phyloP scores from a whole-genome alignment of 1,140 invertebrate species.

The Acyrthosiphon pisum region DNA sequence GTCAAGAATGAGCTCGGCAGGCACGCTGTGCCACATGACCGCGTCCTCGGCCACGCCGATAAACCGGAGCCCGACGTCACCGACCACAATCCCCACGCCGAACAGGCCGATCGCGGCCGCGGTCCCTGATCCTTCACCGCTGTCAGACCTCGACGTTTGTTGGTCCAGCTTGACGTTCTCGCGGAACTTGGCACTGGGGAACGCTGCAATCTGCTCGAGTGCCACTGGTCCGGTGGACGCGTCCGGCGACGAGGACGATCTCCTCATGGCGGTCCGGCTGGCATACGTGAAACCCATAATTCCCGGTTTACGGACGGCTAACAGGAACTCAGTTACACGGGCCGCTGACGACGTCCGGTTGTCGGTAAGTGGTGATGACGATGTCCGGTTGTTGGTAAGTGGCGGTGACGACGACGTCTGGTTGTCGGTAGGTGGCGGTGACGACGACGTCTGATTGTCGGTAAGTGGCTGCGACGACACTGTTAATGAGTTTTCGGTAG shows the following conservation, averaged over 20 bases:
- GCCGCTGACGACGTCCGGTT: neutral
- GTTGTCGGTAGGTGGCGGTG: no score
- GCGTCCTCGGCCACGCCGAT: neutral
- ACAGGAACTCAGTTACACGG: neutral
- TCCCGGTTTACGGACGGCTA: neutral
- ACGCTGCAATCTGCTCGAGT: neutral
- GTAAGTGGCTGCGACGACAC: no score
- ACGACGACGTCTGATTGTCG: no score
- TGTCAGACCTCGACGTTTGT: neutral
- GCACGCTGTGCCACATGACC: slow-evolving; percentile 32
- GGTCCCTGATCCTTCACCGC: neutral
- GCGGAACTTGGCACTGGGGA: slow-evolving; percentile 25
- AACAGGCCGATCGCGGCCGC: neutral
- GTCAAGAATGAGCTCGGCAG: slow-evolving; percentile 21
- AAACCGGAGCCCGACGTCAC: slow-evolving; percentile 20
- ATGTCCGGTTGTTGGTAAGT: neutral
- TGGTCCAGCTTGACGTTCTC: slow-evolving; percentile 48
- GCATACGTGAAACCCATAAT: neutral
- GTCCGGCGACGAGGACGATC: neutral
- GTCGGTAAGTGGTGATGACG: neutral
- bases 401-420: neutral
- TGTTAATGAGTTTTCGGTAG: no score
- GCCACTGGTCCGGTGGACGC: neutral
- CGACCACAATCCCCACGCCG: neutral
- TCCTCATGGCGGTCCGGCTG: neutral